A percentile compares a stretch with the other conserved stretches of the same genome.
phyloP scores from a whole-genome alignment of 2,113 vertebrate genomes.

The Malaclemys terrapin region DNA sequence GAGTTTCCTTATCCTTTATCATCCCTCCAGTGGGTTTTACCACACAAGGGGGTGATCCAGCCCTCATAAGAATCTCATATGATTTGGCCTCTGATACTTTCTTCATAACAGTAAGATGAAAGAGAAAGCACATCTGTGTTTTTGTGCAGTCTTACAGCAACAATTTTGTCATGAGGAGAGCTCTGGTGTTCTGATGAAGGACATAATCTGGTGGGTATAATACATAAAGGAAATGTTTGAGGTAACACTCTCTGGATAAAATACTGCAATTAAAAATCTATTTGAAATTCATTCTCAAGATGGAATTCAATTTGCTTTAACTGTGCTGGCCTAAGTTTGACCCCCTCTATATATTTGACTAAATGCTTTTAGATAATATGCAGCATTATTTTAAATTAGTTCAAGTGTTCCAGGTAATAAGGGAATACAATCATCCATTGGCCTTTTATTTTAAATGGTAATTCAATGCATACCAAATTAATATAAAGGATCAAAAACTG shows the following conservation, averaged over 20 bases:
- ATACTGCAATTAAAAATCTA: slow-evolving; percentile 55
- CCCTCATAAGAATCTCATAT: not conserved
- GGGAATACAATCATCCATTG: slow-evolving; percentile 41
- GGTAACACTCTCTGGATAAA: slow-evolving; percentile 37
- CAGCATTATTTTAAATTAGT: slow-evolving; percentile 56
- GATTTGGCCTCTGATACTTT: not conserved
- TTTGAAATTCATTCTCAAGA: slow-evolving; percentile 58
- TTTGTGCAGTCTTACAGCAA: not conserved
- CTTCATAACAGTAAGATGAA: not conserved
- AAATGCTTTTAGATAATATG: slow-evolving; percentile 62
- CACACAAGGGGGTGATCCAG: not conserved
- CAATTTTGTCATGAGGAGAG: not conserved
- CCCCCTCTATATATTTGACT: slow-evolving; percentile 35
- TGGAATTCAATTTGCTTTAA: slow-evolving; percentile 58
- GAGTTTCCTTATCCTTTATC: not conserved
- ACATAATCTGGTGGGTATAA: not conserved
- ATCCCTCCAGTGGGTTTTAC: not conserved
- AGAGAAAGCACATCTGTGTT: not conserved
- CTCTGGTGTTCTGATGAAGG: not conserved
- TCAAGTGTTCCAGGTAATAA: slow-evolving; percentile 8
- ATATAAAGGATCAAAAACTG: slow-evolving; percentile 3
- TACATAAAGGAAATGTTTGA: not conserved
- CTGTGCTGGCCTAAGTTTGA: slow-evolving; percentile 49
- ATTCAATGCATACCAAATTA: not conserved
- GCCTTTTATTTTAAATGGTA: slow-evolving; percentile 49